Evolutionary conservation across 2,888 invertebrate genomes (phyloP), one percentile per base, ranked within the genome.

Genomic region (Sialis lutaria): DNA sequence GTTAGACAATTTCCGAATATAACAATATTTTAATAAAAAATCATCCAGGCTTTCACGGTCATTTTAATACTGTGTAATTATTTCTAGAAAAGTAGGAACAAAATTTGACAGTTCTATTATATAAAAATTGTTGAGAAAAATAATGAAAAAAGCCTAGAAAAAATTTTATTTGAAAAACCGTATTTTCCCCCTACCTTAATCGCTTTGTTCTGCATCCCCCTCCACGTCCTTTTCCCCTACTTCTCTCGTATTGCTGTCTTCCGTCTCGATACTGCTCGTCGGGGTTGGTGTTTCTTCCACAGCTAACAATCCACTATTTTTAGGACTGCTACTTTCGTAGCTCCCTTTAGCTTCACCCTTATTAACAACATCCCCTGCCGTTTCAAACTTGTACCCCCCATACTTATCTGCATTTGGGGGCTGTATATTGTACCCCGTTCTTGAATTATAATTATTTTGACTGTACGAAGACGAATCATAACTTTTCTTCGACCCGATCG

Each of bases 161-260:
- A 22, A 22, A 2, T 22, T 22, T 22, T 22, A 22, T 22, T 2
- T 22, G 22, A 22, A 22, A 22, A 22, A 22, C 22, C 22, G 22
- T 22, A 22, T 22, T 22, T 22, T 9, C 6, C 32, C 22, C 12
- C 8, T 31, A 35, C 47, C 60, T 64, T 63, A 68, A 59, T 74
- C 73, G 59, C 73, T 73, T 53, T 71, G 72, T 57, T 74, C 74
- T 51, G 69, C 71, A 56, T 74, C 74, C 39, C 70, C 73, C 55
- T 74, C 74, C 33, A 68, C 70, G 50, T 72, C 73, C 48, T 67
- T 65, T 52, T 74, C 73, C 13, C 68, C 70, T 42, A 72, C 70
- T 53, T 72, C 72, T 40, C 67, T 61, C 35, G 69, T 67, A 50
- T 65, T 67, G 47, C 72, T 72, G 52, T 73, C 74, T 53, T 74